Evolutionary conservation across 2,797 vertebrate genomes (phyloP).

Genomic region (Smutsia gigantea): DNA sequence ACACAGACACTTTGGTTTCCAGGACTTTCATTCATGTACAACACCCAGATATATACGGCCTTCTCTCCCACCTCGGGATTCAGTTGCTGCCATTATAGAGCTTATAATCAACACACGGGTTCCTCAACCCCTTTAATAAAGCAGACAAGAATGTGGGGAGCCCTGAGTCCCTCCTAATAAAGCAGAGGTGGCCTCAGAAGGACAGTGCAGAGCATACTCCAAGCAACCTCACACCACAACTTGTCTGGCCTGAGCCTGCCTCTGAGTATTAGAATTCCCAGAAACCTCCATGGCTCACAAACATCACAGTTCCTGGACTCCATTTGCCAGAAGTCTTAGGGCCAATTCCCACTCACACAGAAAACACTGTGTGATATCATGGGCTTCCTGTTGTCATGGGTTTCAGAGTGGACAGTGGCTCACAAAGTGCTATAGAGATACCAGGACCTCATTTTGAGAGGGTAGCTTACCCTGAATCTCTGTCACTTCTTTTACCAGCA

Average conservation of each 20-base stretch:
- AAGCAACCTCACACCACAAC: fast-evolving
- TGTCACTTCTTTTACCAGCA: not conserved
- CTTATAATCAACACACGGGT: not conserved
- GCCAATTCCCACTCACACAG: fast-evolving
- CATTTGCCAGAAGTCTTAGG: not conserved
- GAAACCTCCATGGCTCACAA: not conserved
- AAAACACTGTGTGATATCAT: not conserved
- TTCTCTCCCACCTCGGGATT: not conserved
- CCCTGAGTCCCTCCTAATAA: too few relatives aligned
- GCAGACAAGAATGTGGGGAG: fast-evolving
- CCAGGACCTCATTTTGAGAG: fast-evolving
- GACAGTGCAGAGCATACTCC: fast-evolving
- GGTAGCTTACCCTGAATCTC: fast-evolving
- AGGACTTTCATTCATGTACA: not conserved
- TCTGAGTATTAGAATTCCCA: not conserved
- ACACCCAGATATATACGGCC: not conserved
- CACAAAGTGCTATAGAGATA: fast-evolving
- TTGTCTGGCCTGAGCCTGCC: fast-evolving
- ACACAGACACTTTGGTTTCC: not conserved
- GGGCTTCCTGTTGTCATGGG: fast-evolving
- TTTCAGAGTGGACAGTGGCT: too few relatives aligned
- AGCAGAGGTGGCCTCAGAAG: not conserved
- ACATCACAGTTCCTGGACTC: not conserved
- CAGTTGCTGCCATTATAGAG: not conserved
- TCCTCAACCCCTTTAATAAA: not conserved